Evolutionary conservation across 2,888 invertebrate species (phyloP), one percentile per base, ranked within the genome.

Genomic region (Petrophora chlorosata): DNA sequence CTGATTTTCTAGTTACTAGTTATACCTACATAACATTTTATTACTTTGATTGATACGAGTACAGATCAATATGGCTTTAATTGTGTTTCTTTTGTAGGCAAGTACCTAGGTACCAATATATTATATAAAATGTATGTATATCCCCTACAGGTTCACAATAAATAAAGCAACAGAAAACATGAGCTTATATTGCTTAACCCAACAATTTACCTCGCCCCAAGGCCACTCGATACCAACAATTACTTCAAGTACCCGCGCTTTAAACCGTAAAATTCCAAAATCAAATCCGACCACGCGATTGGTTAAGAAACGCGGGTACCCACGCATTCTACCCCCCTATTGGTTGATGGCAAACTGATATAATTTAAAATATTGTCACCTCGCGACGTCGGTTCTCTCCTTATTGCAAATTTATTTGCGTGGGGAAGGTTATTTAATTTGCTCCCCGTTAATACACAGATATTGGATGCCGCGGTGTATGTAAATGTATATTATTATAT

Each of bases 341-440:
- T 87, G 87, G 89, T 65, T 53, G 74, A 66, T 73, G 71, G 76
- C 76, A 80, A 81, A 70, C 66, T 80, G 83, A 88, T 86, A 77
- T 83, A 85, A 86, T 85, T 85, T 84, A 85, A 86, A 72, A 88
- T 85, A 88, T 85, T 86, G 79, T 84, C 84, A 83, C 79, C 80
- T 77, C 76, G 26, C 48, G 14, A 71, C 67, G 72, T 58, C 69
- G 77, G 76, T 73, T 81, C 74, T 77, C 77, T 76, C 79, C 80
- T 82, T 82, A 80, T 78, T 76, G 83, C 86, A 88, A n/a, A 89
- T 88, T 85, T 86, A 84, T 81, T 84, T 82, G 70, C 70, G 76
- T 71, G 80, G 85, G 83, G 79, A 76, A 68, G 65, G 61, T 86
- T 82, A 89, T 89, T 82, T 72, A 80, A 87, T 89, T 89, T 85